A percentile compares a stretch with the other conserved stretches of the same genome.
phyloP scores from a whole-genome alignment of 2,888 invertebrate genomes.

The Oligia latruncula region DNA sequence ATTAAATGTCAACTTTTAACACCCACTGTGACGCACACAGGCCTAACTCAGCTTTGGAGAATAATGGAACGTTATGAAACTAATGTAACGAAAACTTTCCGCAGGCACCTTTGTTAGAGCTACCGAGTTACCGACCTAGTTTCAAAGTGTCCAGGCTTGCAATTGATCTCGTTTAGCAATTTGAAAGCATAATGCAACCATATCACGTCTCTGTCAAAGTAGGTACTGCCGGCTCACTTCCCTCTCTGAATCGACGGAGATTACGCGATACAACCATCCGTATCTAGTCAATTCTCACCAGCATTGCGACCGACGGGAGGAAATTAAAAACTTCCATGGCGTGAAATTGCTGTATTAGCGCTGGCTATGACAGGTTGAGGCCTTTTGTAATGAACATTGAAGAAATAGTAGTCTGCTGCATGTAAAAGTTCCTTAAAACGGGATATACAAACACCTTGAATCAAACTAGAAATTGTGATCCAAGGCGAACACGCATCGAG shows the following conservation, averaged over 20 bases:
- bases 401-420: conserved; percentile 2
- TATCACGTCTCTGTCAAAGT: conserved; percentile 34
- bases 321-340: conserved; percentile 47
- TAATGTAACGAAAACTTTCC: conserved; percentile 33
- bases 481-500: not conserved
- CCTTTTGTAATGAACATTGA: conserved; percentile 20
- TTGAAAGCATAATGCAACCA: conserved; percentile 43
- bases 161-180: conserved; percentile 40
- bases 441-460: not conserved
- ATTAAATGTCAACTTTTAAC: conserved; percentile 12
- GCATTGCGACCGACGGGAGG: conserved; percentile 9
- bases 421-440: not conserved
- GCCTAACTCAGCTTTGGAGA: conserved; percentile 15
- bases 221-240: not conserved
- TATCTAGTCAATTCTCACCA: conserved; percentile 17
- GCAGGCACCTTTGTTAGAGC: conserved; percentile 31
- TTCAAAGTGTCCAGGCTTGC: conserved; percentile 23
- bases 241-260: conserved; percentile 20
- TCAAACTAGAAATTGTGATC: not conserved
- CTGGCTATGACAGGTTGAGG: conserved; percentile 19
- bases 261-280: conserved; percentile 9
- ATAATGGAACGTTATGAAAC: conserved; percentile 30
- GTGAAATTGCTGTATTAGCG: conserved; percentile 36
- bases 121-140: conserved; percentile 29
- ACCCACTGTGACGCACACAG: not conserved